Evolutionary conservation across 2,888 invertebrate species (phyloP), one percentile per base, ranked within the genome.

Genomic region (Eustalomyia histrio): DNA sequence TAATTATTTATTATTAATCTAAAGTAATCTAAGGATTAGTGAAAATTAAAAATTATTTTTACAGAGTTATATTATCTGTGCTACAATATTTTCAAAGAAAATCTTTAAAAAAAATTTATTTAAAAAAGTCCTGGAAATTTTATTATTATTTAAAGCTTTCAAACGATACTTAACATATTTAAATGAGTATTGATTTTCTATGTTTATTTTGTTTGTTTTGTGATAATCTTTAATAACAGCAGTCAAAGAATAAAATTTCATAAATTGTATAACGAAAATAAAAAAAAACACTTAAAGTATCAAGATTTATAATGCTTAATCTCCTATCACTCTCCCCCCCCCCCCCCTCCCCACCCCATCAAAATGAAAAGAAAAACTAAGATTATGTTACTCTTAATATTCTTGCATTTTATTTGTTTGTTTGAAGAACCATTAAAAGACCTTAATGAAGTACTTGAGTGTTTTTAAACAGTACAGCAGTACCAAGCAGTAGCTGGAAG

Each of bases 371-470:
- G n/a, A n/a, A 47, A 47, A 47, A 47, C 39, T 39, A 39, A 39
- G 39, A 50, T 65, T 67, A 39, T 57, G 24, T 68, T 68, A 43
- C 21, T 67, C 39, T 39, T 29, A 21, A n/a, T 12, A 39, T 43
- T 55, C 24, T 43, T 55, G 16, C 43, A 43, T 55, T 53, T 24
- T 57, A 52, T 76, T 76, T 76, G 55, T 71, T 76, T 78, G 65
- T 81, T 81, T 81, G 74, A 74, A 81, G 81, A 78, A 76, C 76
- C 81, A 81, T 78, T 78, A 81, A 78, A 68, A 74, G 76, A 81
- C 74, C 74, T 81, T 81, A 76, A 76, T 74, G 76, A 81, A 81
- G 81, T 81, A 81, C 81, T 81, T 81, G 78, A 81, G 60, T 29
- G 67, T 68, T 58, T 72, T 60, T 53, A 24, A 24, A 0, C 6